Evolutionary conservation across 2,797 vertebrate genomes (phyloP), one percentile per base, ranked within the genome.

Genomic region (Sardinella longiceps): DNA sequence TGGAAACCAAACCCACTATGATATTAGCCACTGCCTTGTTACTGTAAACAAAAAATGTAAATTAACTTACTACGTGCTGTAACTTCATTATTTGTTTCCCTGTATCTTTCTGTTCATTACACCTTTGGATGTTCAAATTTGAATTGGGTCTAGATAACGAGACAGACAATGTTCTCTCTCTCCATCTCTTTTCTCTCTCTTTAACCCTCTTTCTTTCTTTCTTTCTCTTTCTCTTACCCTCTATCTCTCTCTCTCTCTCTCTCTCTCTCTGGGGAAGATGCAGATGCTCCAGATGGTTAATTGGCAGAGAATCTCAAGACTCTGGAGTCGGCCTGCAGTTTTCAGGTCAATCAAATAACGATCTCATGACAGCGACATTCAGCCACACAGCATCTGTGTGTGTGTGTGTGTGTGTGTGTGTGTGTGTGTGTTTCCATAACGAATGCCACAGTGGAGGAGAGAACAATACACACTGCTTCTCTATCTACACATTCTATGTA

Each of bases 181-280:
- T 33, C 25, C 53, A n/a, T 85, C 88, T 89, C 84, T 85, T 86
- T 83, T 88, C 86, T 83, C 15, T 51, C 81, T 81, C 84, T 84
- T 85, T 86, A 83, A 88, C 86, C 82, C 15, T 51, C 81, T 81
- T 84, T 84, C 87, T 89, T 85, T 92, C 88, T 90, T 87, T 89
- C 88, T 82, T 90, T 90, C 90, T 87, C 90, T 25, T 28, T 25
- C 58, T 25, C n/a, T 28, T 25, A 88, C 48, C 87, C 37, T 60
- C 39, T 50, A 77, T 39, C 84, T 91, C 89, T 91, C 90, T 91
- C 25, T 50, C 3, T 66, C 53, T 50, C 82, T 56, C 23, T 74
- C 46, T 51, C 20, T 50, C 63, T 33, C 20, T 50, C 10, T 25
- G 48, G 83, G 39, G 20, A 23, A 84, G 82, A 12, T 14, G 30